These are phyloP conservation scores for Drosophila niveifrons DNA, from an alignment of 2,888 invertebrate species.

Conservation along the genomic window DNA sequence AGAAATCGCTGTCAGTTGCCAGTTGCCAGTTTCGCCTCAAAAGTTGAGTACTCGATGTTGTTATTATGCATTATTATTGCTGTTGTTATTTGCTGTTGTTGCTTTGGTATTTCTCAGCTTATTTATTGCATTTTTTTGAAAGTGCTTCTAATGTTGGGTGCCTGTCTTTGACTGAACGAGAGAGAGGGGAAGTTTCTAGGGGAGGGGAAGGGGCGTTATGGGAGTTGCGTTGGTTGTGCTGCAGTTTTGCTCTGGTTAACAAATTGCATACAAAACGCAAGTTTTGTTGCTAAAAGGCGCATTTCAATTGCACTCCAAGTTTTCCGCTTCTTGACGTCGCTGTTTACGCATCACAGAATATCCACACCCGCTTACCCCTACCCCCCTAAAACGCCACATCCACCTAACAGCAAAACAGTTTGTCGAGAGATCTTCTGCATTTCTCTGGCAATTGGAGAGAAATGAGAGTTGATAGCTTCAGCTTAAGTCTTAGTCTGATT, in stretches of 20 bases:
- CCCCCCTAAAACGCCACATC: neutral
- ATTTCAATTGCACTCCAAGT: conserved; percentile 63
- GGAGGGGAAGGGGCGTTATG: neutral
- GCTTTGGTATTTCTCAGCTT: conserved; percentile 22
- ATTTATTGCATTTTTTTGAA: conserved; percentile 55
- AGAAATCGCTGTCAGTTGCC: conserved; percentile 56
- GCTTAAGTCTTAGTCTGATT: conserved; percentile 62
- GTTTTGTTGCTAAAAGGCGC: conserved; percentile 78
- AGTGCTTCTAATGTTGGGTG: conserved; percentile 52
- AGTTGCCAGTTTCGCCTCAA: conserved; percentile 51
- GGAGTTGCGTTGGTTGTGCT: conserved; percentile 6
- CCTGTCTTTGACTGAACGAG: neutral
- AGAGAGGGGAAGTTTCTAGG: neutral
- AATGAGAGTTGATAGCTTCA: conserved; percentile 22
- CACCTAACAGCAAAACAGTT: neutral
- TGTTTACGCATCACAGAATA: conserved; percentile 69
- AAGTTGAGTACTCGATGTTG: conserved; percentile 53
- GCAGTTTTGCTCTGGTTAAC: conserved; percentile 78
- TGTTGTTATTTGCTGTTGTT: conserved; percentile 42
- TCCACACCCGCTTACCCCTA: conserved; percentile 6
- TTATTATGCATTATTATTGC: conserved; percentile 58
- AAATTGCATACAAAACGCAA: conserved; percentile 81
- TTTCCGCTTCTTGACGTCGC: conserved; percentile 71
- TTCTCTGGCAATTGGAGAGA: conserved; percentile 48
- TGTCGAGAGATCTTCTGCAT: conserved; percentile 32